Conservation (phyloP, 2,888 invertebrate genomes). For the Andrena hattorfiana region DNA sequence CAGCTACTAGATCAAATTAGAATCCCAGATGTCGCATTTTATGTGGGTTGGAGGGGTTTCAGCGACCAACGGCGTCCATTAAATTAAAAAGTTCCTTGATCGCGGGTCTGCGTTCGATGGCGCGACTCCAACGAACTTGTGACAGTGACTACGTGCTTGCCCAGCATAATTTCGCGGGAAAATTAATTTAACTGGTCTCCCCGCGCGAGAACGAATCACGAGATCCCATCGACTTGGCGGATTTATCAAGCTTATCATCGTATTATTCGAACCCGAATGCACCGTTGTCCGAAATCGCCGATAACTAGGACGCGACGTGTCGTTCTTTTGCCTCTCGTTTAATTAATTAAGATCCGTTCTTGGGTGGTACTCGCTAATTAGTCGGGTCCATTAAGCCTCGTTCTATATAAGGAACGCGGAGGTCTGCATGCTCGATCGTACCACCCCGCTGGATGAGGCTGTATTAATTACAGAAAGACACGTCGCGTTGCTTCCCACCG, state of each 20-base stretch:
- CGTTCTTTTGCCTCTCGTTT: constrained; percentile 20
- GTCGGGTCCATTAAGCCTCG: constrained; percentile 26
- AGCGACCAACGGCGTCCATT: constrained; percentile 8
- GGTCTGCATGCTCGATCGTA: neutral
- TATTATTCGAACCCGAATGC: constrained; percentile 9
- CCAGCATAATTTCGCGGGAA: neutral
- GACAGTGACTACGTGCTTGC: neutral
- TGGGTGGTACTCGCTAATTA: constrained; percentile 34
- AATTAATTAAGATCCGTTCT: constrained; percentile 44
- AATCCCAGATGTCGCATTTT: constrained; percentile 23
- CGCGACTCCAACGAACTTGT: constrained; percentile 31
- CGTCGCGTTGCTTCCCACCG: constrained; percentile 4
- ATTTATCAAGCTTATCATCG: constrained; percentile 4
- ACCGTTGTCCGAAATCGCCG: constrained; percentile 40
- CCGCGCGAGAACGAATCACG: constrained; percentile 5
- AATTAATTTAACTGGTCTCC: neutral
- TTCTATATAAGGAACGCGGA: constrained; percentile 19
- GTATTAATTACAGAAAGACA: constrained; percentile 31
- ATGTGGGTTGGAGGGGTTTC: neutral
- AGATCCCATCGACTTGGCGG: constrained; percentile 6
- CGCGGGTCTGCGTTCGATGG: constrained; percentile 17
- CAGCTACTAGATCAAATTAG: neutral
- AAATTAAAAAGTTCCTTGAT: constrained; percentile 46
- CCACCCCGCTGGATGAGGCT: constrained; percentile 3
- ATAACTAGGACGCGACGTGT: constrained; percentile 24